phyloP scores from a whole-genome alignment of 1,140 invertebrate genomes.

The Antheraea pernyi region DNA sequence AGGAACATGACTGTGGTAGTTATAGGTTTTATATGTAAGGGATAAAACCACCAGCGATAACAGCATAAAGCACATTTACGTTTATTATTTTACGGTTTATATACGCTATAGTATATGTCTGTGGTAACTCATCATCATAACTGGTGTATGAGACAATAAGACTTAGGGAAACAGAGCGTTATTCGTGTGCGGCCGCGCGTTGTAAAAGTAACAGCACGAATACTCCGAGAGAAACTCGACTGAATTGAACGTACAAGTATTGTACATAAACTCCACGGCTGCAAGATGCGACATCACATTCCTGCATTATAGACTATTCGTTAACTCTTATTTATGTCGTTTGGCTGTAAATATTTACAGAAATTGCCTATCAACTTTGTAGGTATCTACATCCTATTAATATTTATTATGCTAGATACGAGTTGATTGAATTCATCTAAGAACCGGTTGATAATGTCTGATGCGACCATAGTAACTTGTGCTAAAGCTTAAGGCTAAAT shows the following conservation, averaged over 20 bases:
- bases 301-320: slow-evolving; percentile 33
- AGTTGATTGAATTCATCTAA: not conserved
- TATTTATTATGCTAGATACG: not conserved
- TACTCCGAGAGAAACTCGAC: slow-evolving; percentile 75
- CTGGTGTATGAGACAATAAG: slow-evolving; percentile 63
- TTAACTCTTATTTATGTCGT: not conserved
- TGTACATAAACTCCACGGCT: slow-evolving; percentile 36
- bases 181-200: slow-evolving; percentile 74
- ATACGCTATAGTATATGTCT: too few species aligned
- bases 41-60: too few species aligned
- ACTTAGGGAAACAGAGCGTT: slow-evolving; percentile 75
- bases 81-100: too few species aligned
- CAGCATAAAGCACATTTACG: too few species aligned
- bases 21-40: too few species aligned
- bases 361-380: not conserved
- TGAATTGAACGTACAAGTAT: slow-evolving; percentile 59
- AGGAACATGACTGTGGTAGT: too few species aligned
- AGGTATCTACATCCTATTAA: not conserved
- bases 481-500: not conserved
- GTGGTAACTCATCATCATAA: too few species aligned
- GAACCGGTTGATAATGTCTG: slow-evolving; percentile 1
- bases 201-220: slow-evolving; percentile 77
- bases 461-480: not conserved
- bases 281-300: slow-evolving; percentile 56
- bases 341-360: too few species aligned